Evolutionary conservation across 92 coral and sea anemone genomes (phyloP), one percentile per base, ranked within the genome.

Genomic region (Phenganax marumi): DNA sequence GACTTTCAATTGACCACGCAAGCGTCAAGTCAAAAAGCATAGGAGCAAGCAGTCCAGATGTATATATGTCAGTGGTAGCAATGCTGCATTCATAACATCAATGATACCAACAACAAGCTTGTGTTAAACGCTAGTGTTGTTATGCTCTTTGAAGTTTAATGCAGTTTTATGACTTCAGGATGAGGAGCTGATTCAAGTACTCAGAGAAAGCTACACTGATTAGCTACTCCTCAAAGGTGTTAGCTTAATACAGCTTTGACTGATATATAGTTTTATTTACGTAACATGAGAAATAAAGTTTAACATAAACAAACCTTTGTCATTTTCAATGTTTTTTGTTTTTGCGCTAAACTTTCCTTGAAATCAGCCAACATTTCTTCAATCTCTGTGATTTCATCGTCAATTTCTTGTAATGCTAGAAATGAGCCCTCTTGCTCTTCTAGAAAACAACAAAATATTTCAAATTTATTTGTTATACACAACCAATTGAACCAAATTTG

Each of bases 381-480:
- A 4, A 95, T 84, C 68, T 90, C 91, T 8, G 58, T 72, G 16
- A 95, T 70, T 85, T 95, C 98, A 26, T 86, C 88, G 66, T 95
- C 78, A 50, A 95, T 80, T 7, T 95, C 81, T 77, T 84, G 87
- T 52, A 95, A 77, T 68, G 84, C 91, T 66, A 75, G 70, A 16
- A 89, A 33, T 73, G 97, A 89, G 19, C 87, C 84, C 8, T 92
- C 65, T 0, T 95, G 84, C 68, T 81, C 69, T 3, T 53, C 98
- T 95, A 61, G 6, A 80, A 33, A 7, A 7, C 43, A 47, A 6
- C 17, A 9, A n/a, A 62, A 63, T 4, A 65, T 65, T 17, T 0
- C 18, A 50, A 50, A 0, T 33, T 50, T 47, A 24, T 22, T 22
- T 12, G 47, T 52, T 51, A 0, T 50, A 18, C 12, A 19, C 48